These are phyloP conservation scores for Eristalis intricaria DNA, from an alignment of 2,888 invertebrate genomes.

Conservation along the genomic window DNA sequence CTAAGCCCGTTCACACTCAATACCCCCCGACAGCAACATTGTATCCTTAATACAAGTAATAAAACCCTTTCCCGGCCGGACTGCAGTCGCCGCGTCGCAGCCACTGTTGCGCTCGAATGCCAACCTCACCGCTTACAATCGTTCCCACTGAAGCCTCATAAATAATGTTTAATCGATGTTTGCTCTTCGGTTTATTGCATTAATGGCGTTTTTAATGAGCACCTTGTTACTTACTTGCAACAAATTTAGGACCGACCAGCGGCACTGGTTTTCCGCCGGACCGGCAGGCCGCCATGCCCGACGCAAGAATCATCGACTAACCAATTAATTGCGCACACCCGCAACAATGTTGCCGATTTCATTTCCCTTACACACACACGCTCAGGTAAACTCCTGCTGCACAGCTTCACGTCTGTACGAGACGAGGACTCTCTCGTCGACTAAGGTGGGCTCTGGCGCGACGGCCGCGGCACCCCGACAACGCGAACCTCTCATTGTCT, in stretches of 20 bases:
- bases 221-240: slow-evolving; percentile 78
- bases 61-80: neutral
- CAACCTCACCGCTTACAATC: slow-evolving; percentile 48
- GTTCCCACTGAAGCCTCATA: slow-evolving; percentile 80
- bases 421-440: slow-evolving; percentile 36
- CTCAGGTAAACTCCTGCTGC: neutral
- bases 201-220: slow-evolving; percentile 82
- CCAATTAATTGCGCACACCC: slow-evolving; percentile 78
- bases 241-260: slow-evolving; percentile 75
- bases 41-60: slow-evolving; percentile 26
- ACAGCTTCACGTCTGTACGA: neutral
- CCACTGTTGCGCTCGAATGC: slow-evolving; percentile 24
- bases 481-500: slow-evolving; percentile 72
- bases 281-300: slow-evolving; percentile 36
- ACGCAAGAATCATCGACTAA: slow-evolving; percentile 10
- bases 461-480: neutral
- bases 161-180: slow-evolving; percentile 82
- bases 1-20: slow-evolving; percentile 31
- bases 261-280: slow-evolving; percentile 7
- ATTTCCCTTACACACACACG: slow-evolving; percentile 76
- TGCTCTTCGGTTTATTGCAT: slow-evolving; percentile 81
- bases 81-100: neutral
- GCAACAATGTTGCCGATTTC: slow-evolving; percentile 78
- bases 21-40: slow-evolving; percentile 43
- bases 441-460: slow-evolving; percentile 51